Percentiles rank a stretch among this genome's conserved stretches.
phyloP scores from a whole-genome alignment of 2,113 vertebrate genomes.

The Catagonus wagneri region DNA sequence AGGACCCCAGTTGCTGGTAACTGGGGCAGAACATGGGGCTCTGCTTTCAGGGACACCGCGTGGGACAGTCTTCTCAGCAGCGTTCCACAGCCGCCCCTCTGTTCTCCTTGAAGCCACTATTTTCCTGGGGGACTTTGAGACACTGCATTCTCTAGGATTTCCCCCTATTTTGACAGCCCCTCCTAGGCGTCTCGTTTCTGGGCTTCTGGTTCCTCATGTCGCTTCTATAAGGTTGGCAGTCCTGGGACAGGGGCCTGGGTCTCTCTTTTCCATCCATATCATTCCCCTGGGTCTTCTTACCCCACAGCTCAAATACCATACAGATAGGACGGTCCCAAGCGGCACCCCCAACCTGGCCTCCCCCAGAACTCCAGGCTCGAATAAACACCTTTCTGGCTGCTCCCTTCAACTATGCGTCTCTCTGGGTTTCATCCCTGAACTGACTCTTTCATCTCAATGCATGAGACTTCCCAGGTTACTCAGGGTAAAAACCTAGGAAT shows the following conservation, averaged over 20 bases:
- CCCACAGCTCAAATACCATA: background rate
- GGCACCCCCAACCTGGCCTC: background rate
- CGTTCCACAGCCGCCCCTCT: background rate
- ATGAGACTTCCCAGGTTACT: background rate
- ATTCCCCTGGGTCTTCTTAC: background rate
- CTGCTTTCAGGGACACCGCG: background rate
- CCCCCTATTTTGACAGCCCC: background rate
- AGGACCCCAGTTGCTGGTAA: background rate
- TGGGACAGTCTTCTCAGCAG: background rate
- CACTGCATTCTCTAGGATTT: background rate
- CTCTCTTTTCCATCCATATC: background rate
- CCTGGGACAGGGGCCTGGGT: background rate
- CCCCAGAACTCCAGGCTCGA: background rate
- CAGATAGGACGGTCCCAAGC: background rate
- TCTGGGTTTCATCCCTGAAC: background rate
- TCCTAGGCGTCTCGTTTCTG: background rate
- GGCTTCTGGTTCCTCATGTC: background rate
- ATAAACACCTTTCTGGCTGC: background rate
- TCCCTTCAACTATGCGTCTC: background rate
- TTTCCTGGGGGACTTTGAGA: background rate
- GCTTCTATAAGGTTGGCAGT: background rate
- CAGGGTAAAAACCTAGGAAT: background rate
- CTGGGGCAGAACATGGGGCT: background rate
- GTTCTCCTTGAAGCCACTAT: fast-evolving
- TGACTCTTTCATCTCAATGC: background rate